Conservation (phyloP, 35 echinoderm and acorn worm species). For the Acanthaster planci region DNA sequence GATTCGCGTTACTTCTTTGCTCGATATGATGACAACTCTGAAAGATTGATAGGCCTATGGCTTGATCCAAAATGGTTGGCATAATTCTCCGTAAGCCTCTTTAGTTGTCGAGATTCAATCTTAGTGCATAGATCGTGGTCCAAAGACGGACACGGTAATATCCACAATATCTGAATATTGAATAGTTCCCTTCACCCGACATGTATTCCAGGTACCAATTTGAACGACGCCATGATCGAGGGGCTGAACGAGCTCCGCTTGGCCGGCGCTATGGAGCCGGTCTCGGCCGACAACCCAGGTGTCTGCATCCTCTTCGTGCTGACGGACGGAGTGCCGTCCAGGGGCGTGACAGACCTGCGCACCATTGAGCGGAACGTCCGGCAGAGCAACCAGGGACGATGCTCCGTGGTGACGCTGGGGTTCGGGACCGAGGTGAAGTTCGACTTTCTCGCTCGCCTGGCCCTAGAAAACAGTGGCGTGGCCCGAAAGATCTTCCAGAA, state of each 20-base stretch:
- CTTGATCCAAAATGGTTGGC: no score
- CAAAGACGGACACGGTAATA: no score
- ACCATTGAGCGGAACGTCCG: conserved; percentile 72
- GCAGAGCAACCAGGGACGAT: conserved; percentile 59
- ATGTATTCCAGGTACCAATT: conserved; percentile 82
- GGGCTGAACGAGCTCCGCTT: conserved; percentile 68
- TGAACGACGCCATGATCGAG: conserved; percentile 83
- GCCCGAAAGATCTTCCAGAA: conserved; percentile 85
- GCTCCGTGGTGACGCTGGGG: conserved; percentile 82
- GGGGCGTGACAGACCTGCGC: conserved; percentile 60
- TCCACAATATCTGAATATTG: no score
- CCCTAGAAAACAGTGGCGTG: conserved; percentile 87
- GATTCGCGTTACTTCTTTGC: no score
- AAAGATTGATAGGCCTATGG: no score
- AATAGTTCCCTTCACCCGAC: no score
- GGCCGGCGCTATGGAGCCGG: conserved; percentile 56
- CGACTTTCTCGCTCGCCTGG: conserved; percentile 79
- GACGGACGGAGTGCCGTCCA: conserved; percentile 82
- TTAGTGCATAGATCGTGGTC: no score
- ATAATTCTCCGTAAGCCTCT: no score
- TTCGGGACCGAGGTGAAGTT: conserved; percentile 76
- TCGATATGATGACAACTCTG: no score
- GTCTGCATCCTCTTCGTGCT: conserved; percentile 91
- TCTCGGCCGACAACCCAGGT: conserved; percentile 50
- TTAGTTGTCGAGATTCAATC: no score